phyloP scores from a whole-genome alignment of 1,140 invertebrate genomes.

The Lepidurus apus region DNA sequence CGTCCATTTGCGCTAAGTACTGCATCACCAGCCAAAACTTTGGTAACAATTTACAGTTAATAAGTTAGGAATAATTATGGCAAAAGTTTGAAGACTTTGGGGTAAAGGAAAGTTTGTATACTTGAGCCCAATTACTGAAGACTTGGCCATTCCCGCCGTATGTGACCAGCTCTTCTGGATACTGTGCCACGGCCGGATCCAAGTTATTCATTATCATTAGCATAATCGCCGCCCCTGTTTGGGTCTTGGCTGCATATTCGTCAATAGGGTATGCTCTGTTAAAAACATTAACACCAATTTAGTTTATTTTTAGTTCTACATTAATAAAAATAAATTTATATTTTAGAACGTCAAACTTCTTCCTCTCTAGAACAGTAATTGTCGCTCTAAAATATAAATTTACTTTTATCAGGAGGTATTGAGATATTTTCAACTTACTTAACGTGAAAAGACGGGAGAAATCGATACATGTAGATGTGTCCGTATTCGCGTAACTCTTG shows the following conservation, averaged over 20 bases:
- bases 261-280: constrained; percentile 56
- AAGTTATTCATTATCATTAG: constrained; percentile 65
- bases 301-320: too few relatives aligned
- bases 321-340: too few relatives aligned
- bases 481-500: constrained; percentile 55
- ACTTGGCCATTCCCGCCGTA: constrained; percentile 68
- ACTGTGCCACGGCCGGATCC: constrained; percentile 55
- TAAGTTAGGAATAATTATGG: background rate
- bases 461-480: constrained; percentile 67
- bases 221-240: constrained; percentile 57
- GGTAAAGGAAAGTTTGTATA: constrained; percentile 38
- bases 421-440: constrained; percentile 45
- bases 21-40: constrained; percentile 60
- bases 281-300: background rate
- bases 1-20: constrained; percentile 56
- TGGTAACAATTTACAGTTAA: constrained; percentile 35
- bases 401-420: background rate
- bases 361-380: too few relatives aligned
- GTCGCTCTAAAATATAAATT: too few relatives aligned
- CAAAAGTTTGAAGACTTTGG: too few relatives aligned
- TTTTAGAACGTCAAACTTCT: too few relatives aligned
- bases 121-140: constrained; percentile 65
- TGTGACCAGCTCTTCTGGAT: constrained; percentile 52
- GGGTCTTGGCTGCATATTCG: constrained; percentile 50
- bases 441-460: constrained; percentile 49